Evolutionary conservation across 2,797 vertebrate genomes (phyloP), one percentile per base, ranked within the genome.

Genomic region (Poeciliopsis gracilis): DNA sequence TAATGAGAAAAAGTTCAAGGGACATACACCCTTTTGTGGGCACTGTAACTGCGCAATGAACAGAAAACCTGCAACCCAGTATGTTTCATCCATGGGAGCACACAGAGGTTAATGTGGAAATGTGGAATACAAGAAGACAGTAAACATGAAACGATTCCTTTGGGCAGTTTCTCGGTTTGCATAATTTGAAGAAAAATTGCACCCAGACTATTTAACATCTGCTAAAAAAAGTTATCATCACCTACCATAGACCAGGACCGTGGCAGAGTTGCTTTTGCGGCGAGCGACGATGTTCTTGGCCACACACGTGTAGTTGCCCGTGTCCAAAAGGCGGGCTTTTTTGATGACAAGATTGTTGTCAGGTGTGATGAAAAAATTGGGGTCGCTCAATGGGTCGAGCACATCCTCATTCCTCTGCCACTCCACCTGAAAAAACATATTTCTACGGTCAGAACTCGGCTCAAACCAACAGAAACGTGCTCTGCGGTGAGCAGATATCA

Each of bases 201-300:
- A 46, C 67, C 33, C 51, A 66, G 79, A 73, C 72, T 69, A 38
- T 83, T 6, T 80, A 79, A 87, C 77, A 70, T 47, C 82, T 73
- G 75, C 23, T 46, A 72, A 73, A 73, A 80, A 75, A 83, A 77
- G 84, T 16, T 20, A n/a, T 73, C 6, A 72, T 90, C 84, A 94
- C 93, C 63, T 96, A 99, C 98, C 98, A 0, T 98, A 99, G 90
- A 99, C 97, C 0, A 96, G 96, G 91, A 99, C 95, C 0, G 97
- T 96, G 0, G 98, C 98, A 0, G 97, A 97, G 79, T 94, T 88
- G 66, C 98, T 99, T 89, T 97, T 98, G 82, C 98, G 97, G 8
- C 98, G 96, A 2, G 98, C 98, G 3, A 99, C 98, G 0, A 99
- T 98, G 94, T 99, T 99, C 94, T 99, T 99, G 90, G 98, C 98